Evolutionary conservation across 2,888 invertebrate species (phyloP).

Genomic region (Hydriomena furcata): DNA sequence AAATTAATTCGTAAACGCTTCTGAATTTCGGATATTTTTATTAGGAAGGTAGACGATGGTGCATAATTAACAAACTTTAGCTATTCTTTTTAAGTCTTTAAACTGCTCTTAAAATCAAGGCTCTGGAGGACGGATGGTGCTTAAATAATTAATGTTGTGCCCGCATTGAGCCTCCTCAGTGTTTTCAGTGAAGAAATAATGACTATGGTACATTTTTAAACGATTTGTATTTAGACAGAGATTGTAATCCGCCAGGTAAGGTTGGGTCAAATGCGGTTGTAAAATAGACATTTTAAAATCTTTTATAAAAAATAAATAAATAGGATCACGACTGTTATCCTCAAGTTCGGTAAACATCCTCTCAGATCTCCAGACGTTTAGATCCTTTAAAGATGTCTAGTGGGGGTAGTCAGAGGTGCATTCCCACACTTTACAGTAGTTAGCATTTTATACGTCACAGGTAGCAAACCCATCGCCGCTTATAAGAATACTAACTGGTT

Average conservation of each 20-base stretch:
- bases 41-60: constrained; percentile 20
- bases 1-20: constrained; percentile 40
- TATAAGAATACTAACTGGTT: too few relatives aligned
- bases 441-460: too few relatives aligned
- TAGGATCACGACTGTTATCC: too few relatives aligned
- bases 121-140: constrained; percentile 41
- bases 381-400: too few relatives aligned
- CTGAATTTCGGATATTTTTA: constrained; percentile 22
- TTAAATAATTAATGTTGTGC: constrained; percentile 63
- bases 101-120: constrained; percentile 51
- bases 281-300: constrained; percentile 11
- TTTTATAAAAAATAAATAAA: too few relatives aligned
- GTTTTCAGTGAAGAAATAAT: constrained; percentile 51
- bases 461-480: too few relatives aligned
- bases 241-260: constrained; percentile 39
- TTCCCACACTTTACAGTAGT: too few relatives aligned
- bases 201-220: constrained; percentile 57
- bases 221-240: constrained; percentile 49
- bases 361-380: too few relatives aligned
- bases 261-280: constrained; percentile 38
- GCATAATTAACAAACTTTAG: constrained; percentile 23
- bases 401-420: too few relatives aligned
- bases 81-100: constrained; percentile 52
- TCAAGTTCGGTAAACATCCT: too few relatives aligned
- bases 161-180: constrained; percentile 41